phyloP scores from a whole-genome alignment of 2,888 invertebrate genomes.

The Bedellia somnulentella region DNA sequence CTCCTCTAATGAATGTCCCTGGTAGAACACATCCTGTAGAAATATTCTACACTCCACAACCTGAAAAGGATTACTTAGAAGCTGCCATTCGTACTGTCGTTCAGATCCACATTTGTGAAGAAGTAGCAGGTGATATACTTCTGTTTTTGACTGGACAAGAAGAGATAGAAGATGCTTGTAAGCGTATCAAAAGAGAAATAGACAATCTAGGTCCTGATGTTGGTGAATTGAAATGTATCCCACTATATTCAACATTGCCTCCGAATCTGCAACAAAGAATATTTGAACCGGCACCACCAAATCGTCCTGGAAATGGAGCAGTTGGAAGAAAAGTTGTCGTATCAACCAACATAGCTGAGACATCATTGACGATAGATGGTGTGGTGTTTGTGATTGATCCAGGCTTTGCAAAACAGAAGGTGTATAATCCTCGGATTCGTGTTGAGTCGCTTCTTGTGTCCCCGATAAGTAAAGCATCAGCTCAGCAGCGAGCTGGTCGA shows the following conservation, averaged over 20 bases:
- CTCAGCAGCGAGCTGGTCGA: constrained; percentile 96
- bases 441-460: constrained; percentile 98
- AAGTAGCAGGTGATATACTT: constrained; percentile 87
- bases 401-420: constrained; percentile 99
- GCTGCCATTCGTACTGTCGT: constrained; percentile 95
- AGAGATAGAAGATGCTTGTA: constrained; percentile 99
- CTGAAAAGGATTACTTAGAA: constrained; percentile 95
- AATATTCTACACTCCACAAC: constrained; percentile 99
- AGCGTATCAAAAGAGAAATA: constrained; percentile 90
- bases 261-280: constrained; percentile 96
- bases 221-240: constrained; percentile 97
- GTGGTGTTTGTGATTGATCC: constrained; percentile 99
- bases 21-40: constrained; percentile 59
- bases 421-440: constrained; percentile 82
- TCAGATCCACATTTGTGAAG: constrained; percentile 96
- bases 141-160: constrained; percentile 89
- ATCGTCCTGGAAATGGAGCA: constrained; percentile 83
- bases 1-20: constrained; percentile 97
- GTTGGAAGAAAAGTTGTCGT: constrained; percentile 93
- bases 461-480: constrained; percentile 98
- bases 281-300: constrained; percentile 95
- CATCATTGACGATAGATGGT: constrained; percentile 97
- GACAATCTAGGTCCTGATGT: constrained; percentile 96
- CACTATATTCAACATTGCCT: constrained; percentile 96
- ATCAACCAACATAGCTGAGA: constrained; percentile 99